Conservation (phyloP, 2,888 invertebrate genomes). For the Strigamia maritima region DNA sequence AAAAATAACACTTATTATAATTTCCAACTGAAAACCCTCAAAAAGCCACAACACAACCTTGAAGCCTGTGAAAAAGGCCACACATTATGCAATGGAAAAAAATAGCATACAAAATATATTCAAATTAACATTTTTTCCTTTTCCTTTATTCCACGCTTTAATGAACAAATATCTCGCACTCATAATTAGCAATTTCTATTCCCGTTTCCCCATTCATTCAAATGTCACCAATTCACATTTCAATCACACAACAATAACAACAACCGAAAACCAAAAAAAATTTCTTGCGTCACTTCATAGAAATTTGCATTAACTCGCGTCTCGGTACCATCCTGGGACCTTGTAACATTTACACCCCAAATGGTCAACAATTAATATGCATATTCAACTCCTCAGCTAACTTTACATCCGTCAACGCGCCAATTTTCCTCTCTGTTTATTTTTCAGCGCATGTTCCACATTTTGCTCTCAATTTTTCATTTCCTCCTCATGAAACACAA, state of each 20-base stretch:
- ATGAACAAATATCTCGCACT: too few species aligned
- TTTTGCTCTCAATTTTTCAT: slow-evolving; percentile 20
- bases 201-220: too few species aligned
- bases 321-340: neutral
- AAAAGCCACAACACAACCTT: slow-evolving; percentile 20
- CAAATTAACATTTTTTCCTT: neutral
- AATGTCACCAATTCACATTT: too few species aligned
- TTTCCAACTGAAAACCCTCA: neutral
- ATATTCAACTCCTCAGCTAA: neutral
- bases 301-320: neutral
- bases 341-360: neutral
- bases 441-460: neutral
- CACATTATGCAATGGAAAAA: neutral
- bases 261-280: neutral
- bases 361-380: neutral
- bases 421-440: neutral
- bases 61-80: slow-evolving; percentile 24
- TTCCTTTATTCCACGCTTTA: neutral
- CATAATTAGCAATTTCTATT: too few species aligned
- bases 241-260: too few species aligned
- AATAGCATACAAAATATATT: neutral
- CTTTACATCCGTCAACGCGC: neutral
- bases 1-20: neutral
- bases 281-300: neutral
- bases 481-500: slow-evolving; percentile 1